A percentile compares a stretch with the other conserved stretches of the same genome.
Evolutionary conservation across 1,140 invertebrate genomes (phyloP).

Genomic region (Cotesia glomerata): DNA sequence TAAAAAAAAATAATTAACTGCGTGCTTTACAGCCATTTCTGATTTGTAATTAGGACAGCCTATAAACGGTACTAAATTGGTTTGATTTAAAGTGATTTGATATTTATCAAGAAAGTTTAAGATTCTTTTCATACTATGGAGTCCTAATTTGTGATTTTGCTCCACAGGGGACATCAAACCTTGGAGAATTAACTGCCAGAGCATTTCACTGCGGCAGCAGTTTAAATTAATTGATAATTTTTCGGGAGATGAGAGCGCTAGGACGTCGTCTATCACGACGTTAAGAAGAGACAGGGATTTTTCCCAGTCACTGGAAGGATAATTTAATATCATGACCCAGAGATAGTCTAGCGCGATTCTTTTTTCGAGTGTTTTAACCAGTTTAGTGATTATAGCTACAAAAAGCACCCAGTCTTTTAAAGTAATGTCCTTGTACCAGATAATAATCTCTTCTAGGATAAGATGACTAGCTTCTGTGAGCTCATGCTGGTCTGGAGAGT

Average conservation of each 20-base stretch:
- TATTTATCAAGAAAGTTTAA: slow-evolving; percentile 38
- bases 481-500: background rate
- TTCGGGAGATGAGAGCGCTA: background rate
- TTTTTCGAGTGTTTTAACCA: background rate
- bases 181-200: slow-evolving; percentile 42
- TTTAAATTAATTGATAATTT: background rate
- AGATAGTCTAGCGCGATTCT: background rate
- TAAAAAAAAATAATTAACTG: slow-evolving; percentile 55
- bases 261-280: background rate
- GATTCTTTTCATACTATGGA: slow-evolving; percentile 51
- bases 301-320: background rate
- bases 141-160: slow-evolving; percentile 51
- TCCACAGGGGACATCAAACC: slow-evolving; percentile 37
- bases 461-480: no score
- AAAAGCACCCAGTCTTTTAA: background rate
- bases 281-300: background rate
- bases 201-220: slow-evolving; percentile 26
- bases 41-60: slow-evolving; percentile 15
- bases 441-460: background rate
- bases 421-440: background rate
- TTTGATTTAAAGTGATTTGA: background rate
- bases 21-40: slow-evolving; percentile 16
- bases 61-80: slow-evolving; percentile 40
- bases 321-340: background rate
- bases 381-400: background rate